Base-by-base conservation (phyloP, 30 jellyfish, hydroid and myxozoan species). In the Sanderia malayensis region DNA sequence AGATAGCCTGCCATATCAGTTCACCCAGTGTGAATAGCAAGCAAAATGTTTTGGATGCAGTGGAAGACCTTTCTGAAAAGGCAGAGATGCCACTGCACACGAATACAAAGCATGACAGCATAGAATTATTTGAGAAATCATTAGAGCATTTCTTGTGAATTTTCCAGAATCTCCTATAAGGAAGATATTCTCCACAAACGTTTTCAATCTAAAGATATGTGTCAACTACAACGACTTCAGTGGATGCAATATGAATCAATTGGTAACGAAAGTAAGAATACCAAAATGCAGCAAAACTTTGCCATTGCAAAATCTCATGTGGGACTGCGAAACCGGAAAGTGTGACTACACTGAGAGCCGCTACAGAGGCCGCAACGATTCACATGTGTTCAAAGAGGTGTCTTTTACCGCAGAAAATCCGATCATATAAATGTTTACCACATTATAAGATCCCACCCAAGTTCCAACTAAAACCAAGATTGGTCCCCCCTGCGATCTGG, bases 371-470 rank as follows among this genome's bases (percentile, higher is more conserved):
- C 25, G 44, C 31, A 59, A 19, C 15, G 6, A 19, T 26, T 59
- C 71, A 25, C 4, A 59, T 59, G 44, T 59, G 7, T 59, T 59
- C 44, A 59, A 59, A 59, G 71, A 59, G 25, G 71, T 59, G 2
- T 59, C 71, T 1, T 59, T 59, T 31, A 25, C 44, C 15, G 44
- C 25, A 15, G 44, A 26, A 17, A 59, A 26, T 26, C 71, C 71
- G 4, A 37, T 37, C 10, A 37, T 37, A 37, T 37, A n/a, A n/a
- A 13, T 37, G 52, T 37, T 37, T 37, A 37, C 13, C 52, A 37
- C 10, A 37, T 37, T 37, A 37, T 37, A 4, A 6, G 52, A 37
- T n/a, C n/a, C n/a, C n/a, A n/a, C 52, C 13, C 52, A 37, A 6
- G 13, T 37, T 37, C 52, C 52, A 13, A 4, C 13, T 6, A 37